A percentile compares a stretch with the other conserved stretches of the same genome.
phyloP scores from a whole-genome alignment of 2,888 invertebrate species.

The Andrena bucephala region DNA sequence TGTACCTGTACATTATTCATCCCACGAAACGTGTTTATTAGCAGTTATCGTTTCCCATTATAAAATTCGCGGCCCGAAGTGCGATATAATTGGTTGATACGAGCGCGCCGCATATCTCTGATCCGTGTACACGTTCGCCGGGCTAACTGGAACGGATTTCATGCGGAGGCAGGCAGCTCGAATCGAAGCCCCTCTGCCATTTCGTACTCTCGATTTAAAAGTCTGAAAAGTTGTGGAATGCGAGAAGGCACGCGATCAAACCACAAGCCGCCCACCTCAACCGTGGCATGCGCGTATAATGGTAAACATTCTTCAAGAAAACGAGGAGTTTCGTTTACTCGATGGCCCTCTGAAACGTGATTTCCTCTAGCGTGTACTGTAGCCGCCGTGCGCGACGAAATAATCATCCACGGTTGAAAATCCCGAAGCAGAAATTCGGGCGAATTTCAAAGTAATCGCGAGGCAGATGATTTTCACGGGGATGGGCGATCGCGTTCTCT shows the following conservation, averaged over 20 bases:
- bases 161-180: slow-evolving; percentile 37
- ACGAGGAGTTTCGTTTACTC: not conserved
- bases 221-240: slow-evolving; percentile 55
- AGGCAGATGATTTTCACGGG: no score
- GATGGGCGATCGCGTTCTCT: no score
- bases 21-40: not conserved
- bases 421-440: no score
- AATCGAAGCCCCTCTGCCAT: slow-evolving; percentile 54
- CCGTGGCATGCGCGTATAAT: not conserved
- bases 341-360: not conserved
- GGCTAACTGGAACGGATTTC: slow-evolving; percentile 52
- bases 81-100: slow-evolving; percentile 25
- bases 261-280: slow-evolving; percentile 18
- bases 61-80: slow-evolving; percentile 25
- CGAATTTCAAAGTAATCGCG: no score
- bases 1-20: no score
- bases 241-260: slow-evolving; percentile 52
- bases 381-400: no score
- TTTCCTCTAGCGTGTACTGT: no score
- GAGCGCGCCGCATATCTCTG: not conserved
- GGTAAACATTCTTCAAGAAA: slow-evolving; percentile 13
- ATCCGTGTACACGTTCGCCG: slow-evolving; percentile 29
- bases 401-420: no score
- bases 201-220: slow-evolving; percentile 57
- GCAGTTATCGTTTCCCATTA: slow-evolving; percentile 3